Base-by-base conservation (phyloP, 2,113 vertebrate genomes). In the Muscicapa adusta region DNA sequence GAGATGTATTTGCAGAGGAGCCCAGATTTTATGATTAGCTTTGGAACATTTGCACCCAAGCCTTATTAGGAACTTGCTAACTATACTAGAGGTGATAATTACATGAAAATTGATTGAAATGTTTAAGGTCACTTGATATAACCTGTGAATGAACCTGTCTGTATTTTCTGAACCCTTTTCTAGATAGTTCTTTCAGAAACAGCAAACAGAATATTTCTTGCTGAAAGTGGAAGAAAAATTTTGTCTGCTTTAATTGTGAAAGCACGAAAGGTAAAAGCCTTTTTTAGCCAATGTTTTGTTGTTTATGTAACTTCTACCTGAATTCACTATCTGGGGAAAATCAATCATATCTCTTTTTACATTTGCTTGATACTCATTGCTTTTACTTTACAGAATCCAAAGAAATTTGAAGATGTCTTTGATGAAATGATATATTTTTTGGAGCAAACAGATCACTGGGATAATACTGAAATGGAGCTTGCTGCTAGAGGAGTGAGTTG, bases 381-480 rank as follows among this genome's bases (percentile, higher is more conserved):
- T 84, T 92, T 93, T 85, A 22, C 53, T 81, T 74, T 86, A 45
- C 97, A 99, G 99, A 99, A 98, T 97, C 99, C 99, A 77, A 98
- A 98, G 95, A 98, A 99, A 96, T 99, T 99, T 95, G 99, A 99
- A 96, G 99, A 99, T 63, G 98, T 98, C 88, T 99, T 99, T 96
- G 98, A 99, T 90, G 99, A 99, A 97, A 99, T 99, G 99, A 99
- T 99, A 70, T 78, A 93, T 91, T 99, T 99, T 96, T 97, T 99
- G 97, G 99, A 99, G 88, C 97, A 99, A 74, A 97, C 98, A 1
- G 99, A 99, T 91, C 98, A 99, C 93, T 99, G 99, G 99, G 98
- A 98, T 85, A 98, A 98, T 91, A 99, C 98, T 0, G 98, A 99
- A 96, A 97, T 98, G 96, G 99, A 99, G 95, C 98, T 99, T 89